Evolutionary conservation across 2,797 vertebrate genomes (phyloP).

Genomic region (Pangasius larnaudii): DNA sequence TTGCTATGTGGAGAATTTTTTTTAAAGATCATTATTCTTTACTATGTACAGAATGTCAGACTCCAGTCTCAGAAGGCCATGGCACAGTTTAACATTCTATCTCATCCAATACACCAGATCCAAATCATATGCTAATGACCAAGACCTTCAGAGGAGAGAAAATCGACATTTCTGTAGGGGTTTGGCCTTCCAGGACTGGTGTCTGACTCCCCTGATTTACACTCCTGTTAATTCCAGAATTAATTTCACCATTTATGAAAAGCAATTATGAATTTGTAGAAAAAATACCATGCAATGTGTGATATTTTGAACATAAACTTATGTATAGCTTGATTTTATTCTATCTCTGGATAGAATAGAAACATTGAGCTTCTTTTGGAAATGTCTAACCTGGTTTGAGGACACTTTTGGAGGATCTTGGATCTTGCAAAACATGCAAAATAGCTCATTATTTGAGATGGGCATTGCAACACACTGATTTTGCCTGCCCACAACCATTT

Average conservation of each 20-base stretch:
- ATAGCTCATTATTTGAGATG: not conserved
- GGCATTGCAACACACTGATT: not conserved
- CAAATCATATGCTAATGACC: slow-evolving; percentile 21
- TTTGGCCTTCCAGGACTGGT: not conserved
- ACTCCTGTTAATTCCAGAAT: not conserved
- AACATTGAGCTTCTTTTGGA: not conserved
- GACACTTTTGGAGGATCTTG: not conserved
- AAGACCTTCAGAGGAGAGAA: slow-evolving; percentile 4
- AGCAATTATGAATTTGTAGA: not conserved
- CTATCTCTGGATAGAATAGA: not conserved
- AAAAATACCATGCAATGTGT: not conserved
- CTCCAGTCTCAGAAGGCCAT: not conserved
- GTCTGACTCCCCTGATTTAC: not conserved
- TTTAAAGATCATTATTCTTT: slow-evolving; percentile 21
- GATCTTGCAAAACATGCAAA: not conserved
- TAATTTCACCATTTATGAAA: not conserved
- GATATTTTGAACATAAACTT: not conserved
- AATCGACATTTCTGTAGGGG: not conserved
- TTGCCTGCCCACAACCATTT: not conserved
- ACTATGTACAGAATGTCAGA: not conserved
- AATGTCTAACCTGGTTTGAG: not conserved
- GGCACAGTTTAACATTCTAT: slow-evolving; percentile 4
- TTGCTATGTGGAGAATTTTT: not conserved
- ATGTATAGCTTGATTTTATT: not conserved
- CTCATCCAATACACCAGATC: slow-evolving; percentile 10